Percentiles rank a stretch among this genome's conserved stretches.
These are phyloP conservation scores for Andricus curvator DNA, from an alignment of 2,888 invertebrate species.

Conservation along the genomic window DNA sequence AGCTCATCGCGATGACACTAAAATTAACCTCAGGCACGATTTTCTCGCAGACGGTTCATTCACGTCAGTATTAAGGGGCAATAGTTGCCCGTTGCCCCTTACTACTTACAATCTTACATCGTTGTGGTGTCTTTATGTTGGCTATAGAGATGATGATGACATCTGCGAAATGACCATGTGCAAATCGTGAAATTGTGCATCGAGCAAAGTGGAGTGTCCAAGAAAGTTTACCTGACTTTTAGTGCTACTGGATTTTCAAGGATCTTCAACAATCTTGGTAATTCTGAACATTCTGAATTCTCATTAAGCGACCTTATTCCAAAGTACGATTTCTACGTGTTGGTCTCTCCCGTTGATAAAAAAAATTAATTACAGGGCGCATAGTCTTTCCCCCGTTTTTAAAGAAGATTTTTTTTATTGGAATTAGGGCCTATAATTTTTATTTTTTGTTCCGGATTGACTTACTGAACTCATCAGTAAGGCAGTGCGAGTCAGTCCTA, in stretches of 20 bases:
- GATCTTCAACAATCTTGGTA: neutral
- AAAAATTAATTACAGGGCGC: neutral
- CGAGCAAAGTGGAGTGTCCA: conserved; percentile 1
- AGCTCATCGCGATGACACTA: conserved; percentile 33
- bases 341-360: neutral
- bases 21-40: conserved; percentile 34
- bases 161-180: conserved; percentile 22
- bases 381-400: too few species aligned
- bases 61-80: neutral
- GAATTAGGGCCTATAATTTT: too few species aligned
- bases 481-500: too few species aligned
- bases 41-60: conserved; percentile 41
- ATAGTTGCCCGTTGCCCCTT: too few species aligned
- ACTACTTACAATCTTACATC: too few species aligned
- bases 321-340: neutral
- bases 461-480: too few species aligned
- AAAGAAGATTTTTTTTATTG: too few species aligned
- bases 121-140: conserved; percentile 10
- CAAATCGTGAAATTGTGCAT: conserved; percentile 29
- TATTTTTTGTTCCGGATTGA: too few species aligned
- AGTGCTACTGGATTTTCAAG: conserved; percentile 1
- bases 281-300: neutral
- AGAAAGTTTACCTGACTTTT: neutral
- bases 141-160: neutral
- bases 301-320: neutral